Evolutionary conservation across 2,888 invertebrate species (phyloP), one percentile per base, ranked within the genome.

Genomic region (Glyphotaelius pellucidus): DNA sequence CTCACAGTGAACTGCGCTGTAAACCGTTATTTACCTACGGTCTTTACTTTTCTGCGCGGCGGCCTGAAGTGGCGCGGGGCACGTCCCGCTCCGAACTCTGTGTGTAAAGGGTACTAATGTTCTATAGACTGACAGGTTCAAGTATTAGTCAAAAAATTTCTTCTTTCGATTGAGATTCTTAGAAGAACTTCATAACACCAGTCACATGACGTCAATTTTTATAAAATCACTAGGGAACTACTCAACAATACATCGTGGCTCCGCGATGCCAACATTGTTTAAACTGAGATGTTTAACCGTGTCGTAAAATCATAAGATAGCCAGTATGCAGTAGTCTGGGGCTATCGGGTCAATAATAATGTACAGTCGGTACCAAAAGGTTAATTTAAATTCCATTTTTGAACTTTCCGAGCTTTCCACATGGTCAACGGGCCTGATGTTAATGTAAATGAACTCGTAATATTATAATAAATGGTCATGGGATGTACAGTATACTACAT

Each of bases 301-400:
- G 67, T 67, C 25, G 67, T 67, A 67, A 67, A 67, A 25, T 67
- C n/a, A n/a, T n/a, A 67, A 25, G 25, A 67, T n/a, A n/a, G 67
- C 25, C 67, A 67, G 19, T 19, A 19, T 7, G 67, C 25, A 52
- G 52, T 52, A 67, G 67, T 67, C 67, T 67, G 67, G 15, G 2
- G n/a, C 25, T 67, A 25, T 67, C 7, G 25, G 25, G n/a, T 67
- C 67, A 67, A 67, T 67, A n/a, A 67, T 67, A 67, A 67, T 67
- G 25, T 67, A 67, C n/a, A 7, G n/a, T 67, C 67, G 25, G 67
- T 25, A 67, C 67, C 67, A 67, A 67, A 67, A 67, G 67, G 67
- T 67, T 67, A 67, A 67, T 67, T 67, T 67, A 67, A 67, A 67
- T 67, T 67, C 67, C 67, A 67, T 67, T 67, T 67, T 67, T 67